Evolutionary conservation across 2,113 vertebrate species (phyloP), one percentile per base, ranked within the genome.

Genomic region (Hypomesus transpacificus): DNA sequence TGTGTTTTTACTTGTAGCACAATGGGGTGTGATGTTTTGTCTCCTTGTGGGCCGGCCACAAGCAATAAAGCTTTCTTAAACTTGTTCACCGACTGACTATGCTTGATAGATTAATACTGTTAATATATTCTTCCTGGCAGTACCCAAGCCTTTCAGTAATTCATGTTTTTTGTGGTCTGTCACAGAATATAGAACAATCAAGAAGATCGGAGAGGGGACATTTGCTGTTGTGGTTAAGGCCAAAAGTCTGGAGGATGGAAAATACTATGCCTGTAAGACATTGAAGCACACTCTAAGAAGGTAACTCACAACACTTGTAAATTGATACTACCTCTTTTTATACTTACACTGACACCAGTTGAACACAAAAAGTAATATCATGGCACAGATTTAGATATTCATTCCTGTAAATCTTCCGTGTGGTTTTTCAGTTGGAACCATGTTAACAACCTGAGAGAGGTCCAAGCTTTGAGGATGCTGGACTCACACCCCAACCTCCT

Each of bases 221-320:
- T 92, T 92, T 88, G 89, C 90, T 61, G 83, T 89, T 74, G 86
- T 93, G 34, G 70, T 86, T 77, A 91, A 93, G 86, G 81, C 83
- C 18, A 84, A 87, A 77, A 92, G 68, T 82, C 79, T 92, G 75
- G 85, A 80, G 59, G 80, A 91, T 34, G 86, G 87, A 22, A 87
- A 77, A 46, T 87, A 74, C 80, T 90, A 83, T 16, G 90, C 88
- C 0, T 92, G 91, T 70, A 91, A 94, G 68, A 87, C 83, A 11
- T 87, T 86, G 85, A 92, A 91, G 52, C 89, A 89, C 57, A 84
- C 14, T 76, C 87, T 91, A 26, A 86, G 91, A 76, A 92, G 90
- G 91, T 92, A 78, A 74, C 26, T 53, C 24, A 28, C 11, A 54
- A 18, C 53, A 3, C 18, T 18, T 14, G 53, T 18, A 54, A 54